Percentiles rank a stretch among this genome's conserved stretches.
Conservation (phyloP, 2,888 invertebrate species). For the Odontocerum albicorne region DNA sequence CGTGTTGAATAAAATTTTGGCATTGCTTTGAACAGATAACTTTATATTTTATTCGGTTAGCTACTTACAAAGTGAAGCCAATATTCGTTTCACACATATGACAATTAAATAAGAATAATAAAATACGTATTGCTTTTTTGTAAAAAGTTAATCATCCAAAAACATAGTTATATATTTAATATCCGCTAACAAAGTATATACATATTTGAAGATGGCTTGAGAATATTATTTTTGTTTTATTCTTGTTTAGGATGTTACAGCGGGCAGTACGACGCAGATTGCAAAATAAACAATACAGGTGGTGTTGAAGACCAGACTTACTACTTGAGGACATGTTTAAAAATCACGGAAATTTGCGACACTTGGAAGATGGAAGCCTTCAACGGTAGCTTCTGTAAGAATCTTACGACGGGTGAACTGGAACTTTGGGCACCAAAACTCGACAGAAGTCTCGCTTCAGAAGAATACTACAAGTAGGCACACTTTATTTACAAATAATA, state of each 20-base stretch:
- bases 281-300: constrained; percentile 49
- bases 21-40: too few relatives aligned
- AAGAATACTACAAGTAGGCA: constrained; percentile 69
- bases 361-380: constrained; percentile 45
- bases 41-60: too few relatives aligned
- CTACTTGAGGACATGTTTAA: constrained; percentile 54
- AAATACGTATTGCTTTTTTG: too few relatives aligned
- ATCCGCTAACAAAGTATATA: too few relatives aligned
- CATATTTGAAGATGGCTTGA: too few relatives aligned
- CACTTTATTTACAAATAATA: too few relatives aligned
- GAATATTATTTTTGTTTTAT: background rate
- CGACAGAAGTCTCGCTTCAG: constrained; percentile 60
- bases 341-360: constrained; percentile 55
- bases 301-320: constrained; percentile 50
- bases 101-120: too few relatives aligned
- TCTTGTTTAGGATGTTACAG: constrained; percentile 63
- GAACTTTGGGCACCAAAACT: constrained; percentile 57
- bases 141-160: too few relatives aligned
- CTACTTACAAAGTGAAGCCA: too few relatives aligned
- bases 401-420: constrained; percentile 39
- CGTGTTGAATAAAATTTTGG: too few relatives aligned
- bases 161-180: too few relatives aligned
- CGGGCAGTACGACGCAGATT: constrained; percentile 59
- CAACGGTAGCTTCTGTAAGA: constrained; percentile 53
- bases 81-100: too few relatives aligned